Percentiles rank a stretch among this genome's conserved stretches.
These are phyloP conservation scores for Carabus problematicus DNA, from an alignment of 2,888 invertebrate genomes.

Conservation along the genomic window DNA sequence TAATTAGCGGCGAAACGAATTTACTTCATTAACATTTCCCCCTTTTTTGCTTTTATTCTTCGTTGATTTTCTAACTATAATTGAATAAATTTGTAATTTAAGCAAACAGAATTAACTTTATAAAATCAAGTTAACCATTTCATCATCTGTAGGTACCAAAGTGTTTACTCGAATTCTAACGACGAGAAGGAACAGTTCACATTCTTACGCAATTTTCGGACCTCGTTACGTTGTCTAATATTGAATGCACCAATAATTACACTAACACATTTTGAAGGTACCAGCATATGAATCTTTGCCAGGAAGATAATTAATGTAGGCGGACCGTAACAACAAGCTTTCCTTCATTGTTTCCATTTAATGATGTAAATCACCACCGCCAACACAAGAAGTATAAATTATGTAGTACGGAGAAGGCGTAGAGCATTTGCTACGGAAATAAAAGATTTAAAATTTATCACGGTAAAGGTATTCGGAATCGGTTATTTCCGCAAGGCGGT, in stretches of 20 bases:
- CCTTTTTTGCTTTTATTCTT: conserved; percentile 39
- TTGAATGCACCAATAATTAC: too few relatives aligned
- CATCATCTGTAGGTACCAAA: not conserved
- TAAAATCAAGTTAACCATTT: conserved; percentile 37
- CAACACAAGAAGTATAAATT: conserved; percentile 25
- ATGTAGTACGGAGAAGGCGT: conserved; percentile 25
- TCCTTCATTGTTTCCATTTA: conserved; percentile 23
- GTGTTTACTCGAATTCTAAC: too few relatives aligned
- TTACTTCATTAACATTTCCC: conserved; percentile 41
- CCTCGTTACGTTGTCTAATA: too few relatives aligned
- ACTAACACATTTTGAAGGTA: too few relatives aligned
- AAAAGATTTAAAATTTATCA: conserved; percentile 37
- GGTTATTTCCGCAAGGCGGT: conserved; percentile 22
- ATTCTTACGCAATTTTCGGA: too few relatives aligned
- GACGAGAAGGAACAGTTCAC: too few relatives aligned
- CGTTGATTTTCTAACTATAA: conserved; percentile 43
- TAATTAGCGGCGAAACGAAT: conserved; percentile 39
- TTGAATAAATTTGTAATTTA: conserved; percentile 43
- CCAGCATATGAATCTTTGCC: too few relatives aligned
- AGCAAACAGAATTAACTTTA: conserved; percentile 41
- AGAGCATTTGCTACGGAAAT: conserved; percentile 28
- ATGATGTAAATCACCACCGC: conserved; percentile 33
- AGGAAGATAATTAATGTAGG: not conserved
- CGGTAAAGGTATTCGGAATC: conserved; percentile 30
- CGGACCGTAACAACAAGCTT: conserved; percentile 24